Evolutionary conservation across 2,888 invertebrate genomes (phyloP).

Genomic region (Ashinkailepas kermadecensis): DNA sequence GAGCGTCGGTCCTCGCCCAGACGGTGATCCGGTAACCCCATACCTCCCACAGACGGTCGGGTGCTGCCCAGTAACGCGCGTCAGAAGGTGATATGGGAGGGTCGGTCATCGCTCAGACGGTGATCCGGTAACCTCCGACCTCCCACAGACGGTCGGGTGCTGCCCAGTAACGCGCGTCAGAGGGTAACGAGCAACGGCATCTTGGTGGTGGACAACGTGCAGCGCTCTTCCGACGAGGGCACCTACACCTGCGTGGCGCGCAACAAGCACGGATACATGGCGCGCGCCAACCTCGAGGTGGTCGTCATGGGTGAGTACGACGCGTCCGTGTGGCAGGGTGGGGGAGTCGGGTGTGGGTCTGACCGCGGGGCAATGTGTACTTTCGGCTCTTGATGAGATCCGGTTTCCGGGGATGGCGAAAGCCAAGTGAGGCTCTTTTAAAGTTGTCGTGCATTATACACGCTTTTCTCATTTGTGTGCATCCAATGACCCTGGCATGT

Average conservation of each 20-base stretch:
- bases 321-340: neutral
- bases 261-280: conserved; percentile 83
- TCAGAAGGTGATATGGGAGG: conserved; percentile 66
- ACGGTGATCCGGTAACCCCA: neutral
- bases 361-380: too few relatives aligned
- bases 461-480: too few relatives aligned
- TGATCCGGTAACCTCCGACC: neutral
- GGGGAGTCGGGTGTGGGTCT: neutral
- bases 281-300: conserved; percentile 78
- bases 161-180: conserved; percentile 91
- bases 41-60: conserved; percentile 55
- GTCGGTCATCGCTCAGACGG: neutral
- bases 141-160: conserved; percentile 59
- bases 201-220: conserved; percentile 86
- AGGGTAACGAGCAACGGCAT: conserved; percentile 89
- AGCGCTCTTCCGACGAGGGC: conserved; percentile 83
- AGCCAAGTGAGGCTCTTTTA: too few relatives aligned
- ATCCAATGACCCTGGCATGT: too few relatives aligned
- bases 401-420: too few relatives aligned
- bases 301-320: conserved; percentile 88
- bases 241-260: conserved; percentile 89
- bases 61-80: conserved; percentile 87
- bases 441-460: too few relatives aligned
- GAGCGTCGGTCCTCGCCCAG: too few relatives aligned
- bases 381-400: too few relatives aligned